Base-by-base conservation (phyloP, 2,888 invertebrate species). In the Seladonia tumulorum region DNA sequence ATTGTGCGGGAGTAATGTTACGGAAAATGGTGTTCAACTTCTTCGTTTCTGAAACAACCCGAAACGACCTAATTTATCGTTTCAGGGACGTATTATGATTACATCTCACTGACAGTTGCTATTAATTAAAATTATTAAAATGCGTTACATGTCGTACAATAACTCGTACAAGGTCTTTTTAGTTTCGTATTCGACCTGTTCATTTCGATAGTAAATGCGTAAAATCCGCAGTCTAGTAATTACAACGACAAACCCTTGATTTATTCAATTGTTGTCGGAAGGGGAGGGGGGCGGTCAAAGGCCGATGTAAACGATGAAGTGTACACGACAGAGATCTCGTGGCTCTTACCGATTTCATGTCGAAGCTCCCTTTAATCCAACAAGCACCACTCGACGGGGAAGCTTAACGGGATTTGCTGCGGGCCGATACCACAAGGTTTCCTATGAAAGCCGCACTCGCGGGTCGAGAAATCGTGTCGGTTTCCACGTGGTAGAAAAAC, bases 341-440 rank as follows among this genome's bases (percentile, higher is more conserved):
- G 25, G 47, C 86, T 68, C 76, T 35, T 35, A 89, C 89, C 86
- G 79, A 76, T 82, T 39, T 81, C 66, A 70, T 75, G 22, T 39
- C 49, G 45, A 45, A 12, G 68, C 25, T 47, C 29, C 79, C 53
- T 29, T 76, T 78, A 84, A 88, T 86, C 82, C 82, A 73, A 73
- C 53, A 82, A 78, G 70, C 60, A 72, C 79, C 57, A 79, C 49
- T 16, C 45, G 72, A 78, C 75, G 8, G 49, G 16, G 16, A 63
- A 68, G 14, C 53, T 70, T 76, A 73, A 78, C 79, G 74, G 82
- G 57, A 75, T 78, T 63, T 53, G 71, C 66, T 68, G 22, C 49
- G 39, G 63, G 18, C 35, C 25, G 47, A 73, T 74, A 76, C 60
- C 82, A 68, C 82, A 76, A 82, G 71, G 45, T 81, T 79, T 87